Base-by-base conservation (phyloP, 2,113 vertebrate species). In the Ictalurus punctatus region DNA sequence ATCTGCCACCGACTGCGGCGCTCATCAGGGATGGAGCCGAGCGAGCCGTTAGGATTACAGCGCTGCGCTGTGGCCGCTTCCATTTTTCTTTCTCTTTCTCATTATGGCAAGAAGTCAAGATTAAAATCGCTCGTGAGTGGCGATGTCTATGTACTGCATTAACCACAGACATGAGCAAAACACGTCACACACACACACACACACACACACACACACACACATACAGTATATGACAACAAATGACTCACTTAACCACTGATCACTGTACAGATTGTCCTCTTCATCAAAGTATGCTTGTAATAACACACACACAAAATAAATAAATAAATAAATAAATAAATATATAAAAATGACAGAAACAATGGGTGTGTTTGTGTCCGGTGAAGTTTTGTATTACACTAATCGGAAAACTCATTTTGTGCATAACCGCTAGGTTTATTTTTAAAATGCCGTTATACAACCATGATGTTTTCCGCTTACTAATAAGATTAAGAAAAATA, bases 241-340 rank as follows among this genome's bases (percentile, higher is more conserved):
- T n/a, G 44, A 89, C 91, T 91, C 91, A 92, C 89, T 88, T 89
- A 90, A 89, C 82, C 40, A 80, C 54, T 65, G 84, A 82, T 86
- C 87, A 79, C 73, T 63, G 88, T 87, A 90, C 52, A 89, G 89
- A 59, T 90, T 89, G 85, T 89, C 92, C 88, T 89, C 85, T 9
- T 92, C 86, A 83, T 90, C 91, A 87, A 91, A 88, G 91, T 73
- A 91, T 52, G 90, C 91, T 91, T 91, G 65, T 37, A 81, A 82
- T 88, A 58, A 87, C 86, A 90, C 27, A 79, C 8, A 84, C 4
- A 27, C 37, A 78, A 73, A 30, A 73, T 34, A 73, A 30, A 17
- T 10, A 67, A 12, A 67, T 10, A 37, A 34, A 69, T 7, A 16
- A 30, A 71, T 21, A 48, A 44, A 48, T 6, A 76, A 25, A 48